Base-by-base conservation (phyloP, 92 coral and sea anemone genomes). In the Umimayanthus kanabou region DNA sequence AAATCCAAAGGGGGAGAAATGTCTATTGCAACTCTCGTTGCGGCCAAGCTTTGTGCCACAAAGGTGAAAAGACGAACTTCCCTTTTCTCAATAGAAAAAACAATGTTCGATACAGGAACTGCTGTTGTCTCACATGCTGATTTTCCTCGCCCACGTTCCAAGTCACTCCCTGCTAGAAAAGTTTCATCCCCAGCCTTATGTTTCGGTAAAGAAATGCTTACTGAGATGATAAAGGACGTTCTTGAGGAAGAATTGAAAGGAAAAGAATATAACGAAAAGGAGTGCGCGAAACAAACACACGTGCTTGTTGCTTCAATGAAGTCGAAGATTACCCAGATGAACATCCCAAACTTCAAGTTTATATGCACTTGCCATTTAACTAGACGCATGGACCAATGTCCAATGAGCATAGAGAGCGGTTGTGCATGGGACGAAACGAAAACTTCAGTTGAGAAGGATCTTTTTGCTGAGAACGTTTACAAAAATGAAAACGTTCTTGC, bases 381-480 rank as follows among this genome's bases (percentile, higher is more conserved):
- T 20, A 93, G 85, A 79, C 88, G 90, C 6, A 89, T 82, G 8
- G 87, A 87, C 65, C 92, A 92, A 0, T 76, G 90, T 0, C 83
- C 85, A 9, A 70, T 96, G 89, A 85, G 90, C 76, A 65, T 95
- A 39, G 95, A 95, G 75, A 96, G 99, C 70, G 94, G 99, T 14
- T 93, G 91, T 47, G 96, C 98, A 0, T 96, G 99, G 99, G 95
- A 96, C 23, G 93, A 93, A 30, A 73, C 85, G 11, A 65, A 69
- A 81, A 79, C 90, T 2, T 71, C 91, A 11, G 90, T 91, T 2
- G 94, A 93, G 18, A 93, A 92, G 47, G 98, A 96, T 49, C 82
- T 91, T 40, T 95, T 96, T 80, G 99, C 92, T 9, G 99, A 96
- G 85, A 92, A 85, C 65, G 94, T 91, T 9, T 96, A 85, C 75